A percentile compares a stretch with the other conserved stretches of the same genome.
phyloP scores from a whole-genome alignment of 2,797 vertebrate genomes.

The Tinamus major region DNA sequence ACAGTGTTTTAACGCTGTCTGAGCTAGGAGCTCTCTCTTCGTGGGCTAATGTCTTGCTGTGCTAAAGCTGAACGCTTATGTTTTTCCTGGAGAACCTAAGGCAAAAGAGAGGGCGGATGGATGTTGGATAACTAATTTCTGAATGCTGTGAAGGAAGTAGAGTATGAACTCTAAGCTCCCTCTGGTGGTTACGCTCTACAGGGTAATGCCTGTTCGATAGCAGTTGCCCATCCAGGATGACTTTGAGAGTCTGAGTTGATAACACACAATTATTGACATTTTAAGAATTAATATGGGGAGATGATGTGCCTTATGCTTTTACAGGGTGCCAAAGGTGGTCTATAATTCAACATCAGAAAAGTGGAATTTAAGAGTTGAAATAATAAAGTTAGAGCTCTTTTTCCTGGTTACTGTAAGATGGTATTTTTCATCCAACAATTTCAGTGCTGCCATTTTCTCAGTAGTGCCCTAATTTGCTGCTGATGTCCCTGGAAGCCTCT shows the following conservation, averaged over 20 bases:
- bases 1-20: background rate
- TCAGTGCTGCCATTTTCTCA: background rate
- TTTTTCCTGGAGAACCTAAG: background rate
- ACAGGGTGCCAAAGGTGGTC: background rate
- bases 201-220: background rate
- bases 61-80: background rate
- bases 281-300: background rate
- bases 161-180: constrained; percentile 36
- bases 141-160: background rate
- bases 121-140: background rate
- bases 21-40: background rate
- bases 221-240: background rate
- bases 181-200: background rate
- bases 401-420: background rate
- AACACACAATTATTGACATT: background rate
- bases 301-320: fast-evolving
- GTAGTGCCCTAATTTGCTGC: background rate
- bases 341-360: background rate
- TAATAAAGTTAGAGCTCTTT: background rate
- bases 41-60: background rate
- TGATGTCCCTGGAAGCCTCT: background rate
- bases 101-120: background rate
- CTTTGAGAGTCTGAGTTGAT: background rate
- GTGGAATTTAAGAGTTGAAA: background rate
- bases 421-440: background rate